phyloP scores from a whole-genome alignment of 2,797 vertebrate genomes.

The Coilia nasus region DNA sequence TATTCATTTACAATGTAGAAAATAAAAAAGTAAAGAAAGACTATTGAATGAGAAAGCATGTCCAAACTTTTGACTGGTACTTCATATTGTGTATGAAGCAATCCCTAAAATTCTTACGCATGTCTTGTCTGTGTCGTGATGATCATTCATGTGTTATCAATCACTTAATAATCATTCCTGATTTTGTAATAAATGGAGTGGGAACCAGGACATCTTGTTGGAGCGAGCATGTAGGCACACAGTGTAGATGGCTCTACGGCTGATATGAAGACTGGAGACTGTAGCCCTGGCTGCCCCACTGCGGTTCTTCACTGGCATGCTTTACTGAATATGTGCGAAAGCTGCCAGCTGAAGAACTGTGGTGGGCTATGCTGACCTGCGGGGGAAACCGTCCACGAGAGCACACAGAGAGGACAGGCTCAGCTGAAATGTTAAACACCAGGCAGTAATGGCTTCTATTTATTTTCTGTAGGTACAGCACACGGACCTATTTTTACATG shows the following conservation, averaged over 20 bases:
- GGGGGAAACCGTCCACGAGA: constrained; percentile 24
- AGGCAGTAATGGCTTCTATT: not conserved
- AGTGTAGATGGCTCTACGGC: too few relatives aligned
- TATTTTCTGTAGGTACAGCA: not conserved
- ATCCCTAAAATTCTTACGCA: not conserved
- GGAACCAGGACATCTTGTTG: too few relatives aligned
- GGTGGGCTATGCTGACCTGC: constrained; percentile 85
- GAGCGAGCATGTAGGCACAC: too few relatives aligned
- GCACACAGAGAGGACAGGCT: constrained; percentile 48
- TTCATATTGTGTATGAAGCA: not conserved
- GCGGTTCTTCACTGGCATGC: constrained; percentile 99
- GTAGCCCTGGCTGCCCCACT: constrained; percentile 76
- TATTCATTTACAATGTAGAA: too few relatives aligned
- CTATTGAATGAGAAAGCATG: too few relatives aligned
- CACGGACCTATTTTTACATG: not conserved
- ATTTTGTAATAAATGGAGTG: too few relatives aligned
- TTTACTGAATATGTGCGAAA: constrained; percentile 98
- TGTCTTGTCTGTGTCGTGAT: not conserved
- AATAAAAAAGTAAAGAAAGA: too few relatives aligned
- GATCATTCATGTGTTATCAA: too few relatives aligned
- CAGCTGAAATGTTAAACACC: not conserved
- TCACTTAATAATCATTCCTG: too few relatives aligned
- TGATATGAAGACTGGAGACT: not conserved
- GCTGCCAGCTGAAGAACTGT: constrained; percentile 99
- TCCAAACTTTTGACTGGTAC: too few relatives aligned